Base-by-base conservation (phyloP, 2,888 invertebrate genomes). In the Chelonus formosanus region DNA sequence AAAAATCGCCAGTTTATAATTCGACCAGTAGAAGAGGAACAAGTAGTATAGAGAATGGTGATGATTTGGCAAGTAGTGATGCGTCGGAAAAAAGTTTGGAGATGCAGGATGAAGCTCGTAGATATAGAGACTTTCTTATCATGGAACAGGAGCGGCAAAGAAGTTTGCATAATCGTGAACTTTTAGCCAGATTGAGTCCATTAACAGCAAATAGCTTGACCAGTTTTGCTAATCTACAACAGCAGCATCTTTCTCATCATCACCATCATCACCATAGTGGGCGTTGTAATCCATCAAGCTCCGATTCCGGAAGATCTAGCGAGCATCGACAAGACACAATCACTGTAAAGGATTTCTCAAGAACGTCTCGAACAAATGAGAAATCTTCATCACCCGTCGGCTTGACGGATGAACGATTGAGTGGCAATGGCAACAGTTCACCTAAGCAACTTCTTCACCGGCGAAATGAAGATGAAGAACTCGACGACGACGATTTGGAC, bases 81-180 rank as follows among this genome's bases (percentile, higher is more conserved):
- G 53, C 68, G 43, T 68, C 74, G 36, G 82, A 82, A 45, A 81
- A 81, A 65, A 77, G 67, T 45, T 57, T 77, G 36, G 80, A 80
- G 44, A 79, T 80, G 71, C 67, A 67, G n/a, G 67, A 67, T 40
- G 82, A 81, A 62, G 75, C 75, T 4, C 57, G 67, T 3, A 78
- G 82, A 64, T 82, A 82, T 63, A 72, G 82, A 0, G 81, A 81
- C 45, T 70, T 82, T 55, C 55, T 68, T 31, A 65, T 82, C 66
- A 74, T 80, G 57, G 82, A 82, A 56, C 82, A 81, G 61, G 81
- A 82, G 58, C 75, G 81, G 70, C 82, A 81, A 57, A 80, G 81
- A 62, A 75, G 80, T 70, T 67, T 81, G 10, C 82, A 82, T 57
- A 81, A 80, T 59, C 74, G 80, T 45, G 81, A 82, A 65, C 67